phyloP scores from a whole-genome alignment of 2,113 vertebrate species.

The Bubo bubo region DNA sequence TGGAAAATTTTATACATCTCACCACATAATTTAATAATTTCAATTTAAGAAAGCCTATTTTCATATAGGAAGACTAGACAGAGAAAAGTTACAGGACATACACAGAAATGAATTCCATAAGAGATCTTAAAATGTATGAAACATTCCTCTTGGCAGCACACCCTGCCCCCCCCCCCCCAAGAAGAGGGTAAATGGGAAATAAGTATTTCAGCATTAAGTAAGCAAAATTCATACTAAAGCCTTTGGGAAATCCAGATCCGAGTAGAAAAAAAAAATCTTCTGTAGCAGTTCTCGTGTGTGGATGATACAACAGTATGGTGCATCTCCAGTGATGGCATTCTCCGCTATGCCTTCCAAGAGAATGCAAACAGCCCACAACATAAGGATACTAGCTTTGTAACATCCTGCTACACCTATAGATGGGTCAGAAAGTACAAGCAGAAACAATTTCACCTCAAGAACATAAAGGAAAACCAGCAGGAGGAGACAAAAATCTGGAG shows the following conservation, averaged over 20 bases:
- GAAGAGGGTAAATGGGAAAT: neutral
- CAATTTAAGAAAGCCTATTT: neutral
- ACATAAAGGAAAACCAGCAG: neutral
- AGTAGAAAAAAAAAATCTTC: neutral
- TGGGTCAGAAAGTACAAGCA: neutral
- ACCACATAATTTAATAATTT: neutral
- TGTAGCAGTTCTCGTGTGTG: neutral
- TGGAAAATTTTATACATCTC: neutral
- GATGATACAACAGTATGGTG: neutral
- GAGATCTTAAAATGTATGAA: neutral
- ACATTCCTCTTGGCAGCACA: neutral
- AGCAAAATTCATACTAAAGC: neutral
- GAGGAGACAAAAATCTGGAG: neutral
- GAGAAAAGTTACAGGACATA: neutral
- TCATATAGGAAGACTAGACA: neutral
- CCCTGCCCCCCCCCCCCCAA: neutral
- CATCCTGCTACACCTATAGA: neutral
- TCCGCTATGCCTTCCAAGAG: neutral
- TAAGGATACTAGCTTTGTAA: neutral
- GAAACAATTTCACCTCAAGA: neutral
- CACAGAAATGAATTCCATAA: neutral
- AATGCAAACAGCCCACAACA: neutral
- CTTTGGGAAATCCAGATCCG: neutral
- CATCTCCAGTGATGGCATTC: neutral
- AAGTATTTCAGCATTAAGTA: neutral